Conservation (phyloP, 2,888 invertebrate genomes). For the Steinernema carpocapsae region DNA sequence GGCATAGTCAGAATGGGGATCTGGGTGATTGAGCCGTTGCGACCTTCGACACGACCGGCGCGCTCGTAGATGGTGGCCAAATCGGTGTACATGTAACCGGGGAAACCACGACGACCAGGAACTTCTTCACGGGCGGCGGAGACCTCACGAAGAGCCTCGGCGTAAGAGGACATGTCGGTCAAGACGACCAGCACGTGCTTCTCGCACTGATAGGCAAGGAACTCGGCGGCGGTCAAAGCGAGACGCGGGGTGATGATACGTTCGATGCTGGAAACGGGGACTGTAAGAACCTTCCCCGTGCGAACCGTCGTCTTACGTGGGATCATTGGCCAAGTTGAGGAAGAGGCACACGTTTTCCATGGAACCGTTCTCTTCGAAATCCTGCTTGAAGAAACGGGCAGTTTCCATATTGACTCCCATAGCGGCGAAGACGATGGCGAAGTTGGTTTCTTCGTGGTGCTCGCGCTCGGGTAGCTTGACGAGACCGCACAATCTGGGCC, state of each 20-base stretch:
- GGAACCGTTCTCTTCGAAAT: constrained; percentile 79
- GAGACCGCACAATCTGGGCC: constrained; percentile 86
- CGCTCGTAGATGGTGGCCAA: constrained; percentile 99
- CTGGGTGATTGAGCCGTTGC: constrained; percentile 98
- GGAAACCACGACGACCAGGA: constrained; percentile 99
- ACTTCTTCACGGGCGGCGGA: constrained; percentile 89
- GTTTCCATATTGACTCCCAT: constrained; percentile 88
- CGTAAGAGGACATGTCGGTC: constrained; percentile 99
- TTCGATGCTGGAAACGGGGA: constrained; percentile 77
- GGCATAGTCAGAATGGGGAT: constrained; percentile 99
- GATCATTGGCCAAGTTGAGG: constrained; percentile 98
- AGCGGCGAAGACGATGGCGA: constrained; percentile 98
- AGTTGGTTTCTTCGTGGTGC: constrained; percentile 89
- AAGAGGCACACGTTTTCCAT: constrained; percentile 99
- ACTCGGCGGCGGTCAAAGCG: constrained; percentile 95
- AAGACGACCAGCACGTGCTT: constrained; percentile 98
- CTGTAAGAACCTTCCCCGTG: background rate
- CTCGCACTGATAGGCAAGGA: constrained; percentile 98
- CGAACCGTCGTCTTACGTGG: constrained; percentile 74
- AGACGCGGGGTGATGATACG: constrained; percentile 97
- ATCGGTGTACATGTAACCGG: constrained; percentile 99
- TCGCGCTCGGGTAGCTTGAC: constrained; percentile 70
- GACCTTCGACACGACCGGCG: constrained; percentile 96
- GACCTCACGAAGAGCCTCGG: constrained; percentile 81
- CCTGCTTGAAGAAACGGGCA: constrained; percentile 98